Percentiles rank a stretch among this genome's conserved stretches.
Evolutionary conservation across 2,797 vertebrate genomes (phyloP).

Genomic region (Alosa sapidissima): DNA sequence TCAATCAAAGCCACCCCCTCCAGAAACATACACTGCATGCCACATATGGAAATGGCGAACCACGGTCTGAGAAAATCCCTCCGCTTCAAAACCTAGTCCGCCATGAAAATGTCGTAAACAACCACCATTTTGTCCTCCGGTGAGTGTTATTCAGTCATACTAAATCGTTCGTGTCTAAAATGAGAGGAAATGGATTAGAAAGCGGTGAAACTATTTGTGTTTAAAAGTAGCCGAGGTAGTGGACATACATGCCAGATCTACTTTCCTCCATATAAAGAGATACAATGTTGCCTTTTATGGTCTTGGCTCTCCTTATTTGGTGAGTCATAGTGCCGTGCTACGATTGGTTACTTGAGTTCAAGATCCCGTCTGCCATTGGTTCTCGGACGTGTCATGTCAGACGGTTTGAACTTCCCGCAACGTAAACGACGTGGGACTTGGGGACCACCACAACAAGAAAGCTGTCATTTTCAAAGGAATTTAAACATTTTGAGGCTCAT

Average conservation of each 20-base stretch:
- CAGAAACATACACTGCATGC: constrained; percentile 45
- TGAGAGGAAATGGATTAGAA: not conserved
- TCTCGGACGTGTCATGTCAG: not conserved
- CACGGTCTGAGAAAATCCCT: not conserved
- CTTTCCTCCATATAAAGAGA: constrained; percentile 87
- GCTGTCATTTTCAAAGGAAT: not conserved
- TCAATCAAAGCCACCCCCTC: constrained; percentile 50
- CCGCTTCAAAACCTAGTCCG: constrained; percentile 55
- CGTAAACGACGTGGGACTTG: not conserved
- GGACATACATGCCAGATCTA: constrained; percentile 54
- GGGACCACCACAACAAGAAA: not conserved
- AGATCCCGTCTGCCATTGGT: not conserved
- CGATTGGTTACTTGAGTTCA: constrained; percentile 63
- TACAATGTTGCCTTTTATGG: constrained; percentile 88
- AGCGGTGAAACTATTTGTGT: not conserved
- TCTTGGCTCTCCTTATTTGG: constrained; percentile 84
- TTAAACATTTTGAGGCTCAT: too few relatives aligned
- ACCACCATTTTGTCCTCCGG: not conserved
- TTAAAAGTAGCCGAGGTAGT: not conserved
- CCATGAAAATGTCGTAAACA: rapidly evolving
- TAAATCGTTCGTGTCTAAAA: not conserved
- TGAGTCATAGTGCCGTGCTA: constrained; percentile 73
- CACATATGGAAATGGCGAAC: constrained; percentile 61
- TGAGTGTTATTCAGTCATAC: not conserved
- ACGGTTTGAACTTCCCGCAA: not conserved